Evolutionary conservation across 2,888 invertebrate species (phyloP).

Genomic region (Aphidius colemani): DNA sequence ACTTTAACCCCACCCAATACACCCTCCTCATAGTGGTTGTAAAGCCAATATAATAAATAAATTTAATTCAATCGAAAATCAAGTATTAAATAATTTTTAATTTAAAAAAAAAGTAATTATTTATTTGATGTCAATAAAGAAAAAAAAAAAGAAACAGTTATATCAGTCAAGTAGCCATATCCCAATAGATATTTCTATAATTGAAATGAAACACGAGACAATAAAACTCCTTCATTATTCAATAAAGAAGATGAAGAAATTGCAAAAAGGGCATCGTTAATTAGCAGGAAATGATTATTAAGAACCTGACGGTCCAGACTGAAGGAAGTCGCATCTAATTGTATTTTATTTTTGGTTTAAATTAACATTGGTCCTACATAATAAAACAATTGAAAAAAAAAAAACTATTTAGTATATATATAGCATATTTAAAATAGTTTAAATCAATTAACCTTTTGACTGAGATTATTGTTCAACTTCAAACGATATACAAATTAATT

Average conservation of each 20-base stretch:
- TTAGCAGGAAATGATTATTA: slow-evolving; percentile 53
- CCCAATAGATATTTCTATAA: not conserved
- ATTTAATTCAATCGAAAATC: no score
- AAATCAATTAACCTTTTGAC: no score
- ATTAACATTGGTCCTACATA: not conserved
- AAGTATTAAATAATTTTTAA: not conserved
- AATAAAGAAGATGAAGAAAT: slow-evolving; percentile 14
- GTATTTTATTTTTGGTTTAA: slow-evolving; percentile 3
- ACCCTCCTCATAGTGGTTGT: slow-evolving; percentile 5
- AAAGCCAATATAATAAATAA: not conserved
- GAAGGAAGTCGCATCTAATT: slow-evolving; percentile 26
- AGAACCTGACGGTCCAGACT: slow-evolving; percentile 31
- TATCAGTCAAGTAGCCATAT: not conserved
- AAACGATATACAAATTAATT: no score
- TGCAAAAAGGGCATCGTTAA: slow-evolving; percentile 19
- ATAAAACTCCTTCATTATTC: slow-evolving; percentile 23
- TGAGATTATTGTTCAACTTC: no score
- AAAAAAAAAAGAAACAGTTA: not conserved
- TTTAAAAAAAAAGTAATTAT: not conserved
- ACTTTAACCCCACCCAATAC: slow-evolving; percentile 24
- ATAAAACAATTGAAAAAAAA: not conserved
- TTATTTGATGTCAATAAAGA: not conserved
- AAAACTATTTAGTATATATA: no score
- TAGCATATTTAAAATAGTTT: no score
- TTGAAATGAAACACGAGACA: slow-evolving; percentile 23